Evolutionary conservation across 2,888 invertebrate species (phyloP).

Genomic region (Notodonta ziczac): DNA sequence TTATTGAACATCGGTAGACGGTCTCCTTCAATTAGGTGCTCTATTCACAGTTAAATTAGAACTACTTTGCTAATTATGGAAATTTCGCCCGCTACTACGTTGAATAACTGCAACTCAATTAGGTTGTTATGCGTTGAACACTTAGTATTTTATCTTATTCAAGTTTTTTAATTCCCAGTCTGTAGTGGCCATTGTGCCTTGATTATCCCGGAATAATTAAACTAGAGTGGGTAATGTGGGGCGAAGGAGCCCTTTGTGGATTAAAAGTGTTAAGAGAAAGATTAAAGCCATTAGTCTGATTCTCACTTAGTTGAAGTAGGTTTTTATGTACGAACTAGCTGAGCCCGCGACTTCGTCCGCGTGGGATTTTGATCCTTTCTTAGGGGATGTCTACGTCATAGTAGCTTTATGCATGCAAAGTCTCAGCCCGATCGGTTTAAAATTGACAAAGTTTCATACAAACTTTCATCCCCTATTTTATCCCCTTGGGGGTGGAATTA

Average conservation of each 20-base stretch:
- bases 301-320: slow-evolving; percentile 4
- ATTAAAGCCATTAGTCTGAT: slow-evolving; percentile 11
- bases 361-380: too few relatives aligned
- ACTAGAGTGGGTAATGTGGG: slow-evolving; percentile 37
- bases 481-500: too few relatives aligned
- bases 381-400: too few relatives aligned
- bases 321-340: not conserved
- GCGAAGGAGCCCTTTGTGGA: slow-evolving; percentile 9
- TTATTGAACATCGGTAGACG: not conserved
- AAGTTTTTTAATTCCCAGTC: slow-evolving; percentile 21
- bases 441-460: too few relatives aligned
- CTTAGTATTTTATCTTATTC: slow-evolving; percentile 34
- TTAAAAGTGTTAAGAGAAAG: slow-evolving; percentile 10
- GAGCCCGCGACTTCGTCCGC: too few relatives aligned
- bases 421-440: too few relatives aligned
- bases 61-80: slow-evolving; percentile 27
- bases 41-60: slow-evolving; percentile 20
- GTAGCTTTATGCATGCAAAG: too few relatives aligned
- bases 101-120: slow-evolving; percentile 37
- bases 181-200: slow-evolving; percentile 27
- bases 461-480: too few relatives aligned
- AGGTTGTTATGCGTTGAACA: slow-evolving; percentile 29
- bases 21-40: not conserved
- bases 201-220: slow-evolving; percentile 41
- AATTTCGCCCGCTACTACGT: not conserved